phyloP scores from a whole-genome alignment of 2,888 invertebrate species.

The Tanytarsus gracilentus region DNA sequence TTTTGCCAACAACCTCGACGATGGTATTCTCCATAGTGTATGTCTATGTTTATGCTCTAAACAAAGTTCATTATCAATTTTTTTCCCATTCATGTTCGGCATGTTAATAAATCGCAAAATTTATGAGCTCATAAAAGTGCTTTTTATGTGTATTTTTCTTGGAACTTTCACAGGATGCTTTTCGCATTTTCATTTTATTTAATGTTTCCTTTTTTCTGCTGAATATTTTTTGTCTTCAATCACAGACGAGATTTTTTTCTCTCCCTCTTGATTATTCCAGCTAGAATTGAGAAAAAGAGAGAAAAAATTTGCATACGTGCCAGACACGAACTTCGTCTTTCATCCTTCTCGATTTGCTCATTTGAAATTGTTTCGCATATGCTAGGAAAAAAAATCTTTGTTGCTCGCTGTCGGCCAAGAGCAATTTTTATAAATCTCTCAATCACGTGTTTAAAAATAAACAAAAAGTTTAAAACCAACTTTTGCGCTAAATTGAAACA shows the following conservation, averaged over 20 bases:
- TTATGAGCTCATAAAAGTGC: conserved; percentile 15
- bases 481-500: too few relatives aligned
- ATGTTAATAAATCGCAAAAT: conserved; percentile 16
- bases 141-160: background rate
- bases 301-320: conserved; percentile 1
- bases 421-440: too few relatives aligned
- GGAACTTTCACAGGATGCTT: background rate
- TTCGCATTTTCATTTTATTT: background rate
- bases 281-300: background rate
- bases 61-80: background rate
- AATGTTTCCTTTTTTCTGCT: background rate
- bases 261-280: background rate
- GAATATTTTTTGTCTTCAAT: too few relatives aligned
- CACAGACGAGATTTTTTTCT: background rate
- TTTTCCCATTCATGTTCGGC: conserved; percentile 11
- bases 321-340: background rate
- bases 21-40: too few relatives aligned
- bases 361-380: background rate
- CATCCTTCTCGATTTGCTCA: background rate
- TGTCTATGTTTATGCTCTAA: too few relatives aligned
- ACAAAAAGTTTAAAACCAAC: too few relatives aligned
- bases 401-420: too few relatives aligned
- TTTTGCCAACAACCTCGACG: too few relatives aligned
- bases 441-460: too few relatives aligned
- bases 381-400: too few relatives aligned